Conservation (phyloP, 2,797 vertebrate species). For the Manis javanica region DNA sequence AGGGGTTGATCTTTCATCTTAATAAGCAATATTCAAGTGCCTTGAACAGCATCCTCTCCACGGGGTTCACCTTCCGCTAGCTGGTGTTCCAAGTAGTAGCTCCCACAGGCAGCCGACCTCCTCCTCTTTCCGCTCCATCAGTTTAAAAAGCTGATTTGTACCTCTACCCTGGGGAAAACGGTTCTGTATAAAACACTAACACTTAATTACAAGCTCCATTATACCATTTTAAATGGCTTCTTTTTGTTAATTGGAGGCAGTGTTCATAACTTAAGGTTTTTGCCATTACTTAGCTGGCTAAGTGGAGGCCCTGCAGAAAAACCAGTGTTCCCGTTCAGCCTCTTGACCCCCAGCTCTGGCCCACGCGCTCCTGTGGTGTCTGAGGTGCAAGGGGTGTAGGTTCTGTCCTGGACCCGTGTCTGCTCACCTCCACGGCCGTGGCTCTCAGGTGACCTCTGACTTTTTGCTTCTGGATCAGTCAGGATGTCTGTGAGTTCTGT, state of each 20-base stretch:
- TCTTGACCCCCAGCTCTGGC: background rate
- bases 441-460: background rate
- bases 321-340: background rate
- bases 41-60: conserved; percentile 84
- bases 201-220: conserved; percentile 84
- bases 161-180: conserved; percentile 83
- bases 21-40: conserved; percentile 91
- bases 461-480: background rate
- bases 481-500: background rate
- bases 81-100: conserved; percentile 47
- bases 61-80: conserved; percentile 22
- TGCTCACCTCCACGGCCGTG: background rate
- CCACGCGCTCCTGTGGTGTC: background rate
- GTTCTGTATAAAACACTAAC: conserved; percentile 87
- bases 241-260: conserved; percentile 82
- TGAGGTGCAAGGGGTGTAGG: background rate
- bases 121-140: conserved; percentile 74
- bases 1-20: conserved; percentile 83
- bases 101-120: conserved; percentile 54
- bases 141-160: conserved; percentile 84
- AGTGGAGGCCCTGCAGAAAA: background rate
- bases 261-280: conserved; percentile 74
- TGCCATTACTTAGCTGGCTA: conserved; percentile 51
- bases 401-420: background rate
- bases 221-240: conserved; percentile 80